Evolutionary conservation across 92 coral and sea anemone genomes (phyloP).

Genomic region (Heteractis magnifica): DNA sequence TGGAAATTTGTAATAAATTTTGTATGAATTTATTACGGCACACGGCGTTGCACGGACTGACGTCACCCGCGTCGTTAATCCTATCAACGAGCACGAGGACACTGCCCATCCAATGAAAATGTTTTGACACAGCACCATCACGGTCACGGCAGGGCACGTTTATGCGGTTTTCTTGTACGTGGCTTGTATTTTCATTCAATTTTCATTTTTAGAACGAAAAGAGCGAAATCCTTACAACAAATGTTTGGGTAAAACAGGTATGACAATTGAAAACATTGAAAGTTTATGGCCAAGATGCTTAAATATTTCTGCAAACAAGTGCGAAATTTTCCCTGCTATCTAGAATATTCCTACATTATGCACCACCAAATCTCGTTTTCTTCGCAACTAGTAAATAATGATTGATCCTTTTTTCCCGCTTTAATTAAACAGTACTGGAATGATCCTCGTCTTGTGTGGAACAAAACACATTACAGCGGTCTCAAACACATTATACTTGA

Average conservation of each 20-base stretch:
- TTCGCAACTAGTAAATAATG: background rate
- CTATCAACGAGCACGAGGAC: no score
- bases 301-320: background rate
- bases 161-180: no score
- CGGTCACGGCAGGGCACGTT: no score
- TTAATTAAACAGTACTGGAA: slow-evolving; percentile 69
- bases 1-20: no score
- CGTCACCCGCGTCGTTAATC: no score
- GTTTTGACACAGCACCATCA: no score
- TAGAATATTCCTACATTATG: no score
- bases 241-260: slow-evolving; percentile 86
- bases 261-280: background rate
- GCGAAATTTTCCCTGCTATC: background rate
- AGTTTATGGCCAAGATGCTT: background rate
- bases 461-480: slow-evolving; percentile 58
- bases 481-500: slow-evolving; percentile 53
- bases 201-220: slow-evolving; percentile 73
- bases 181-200: background rate
- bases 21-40: no score
- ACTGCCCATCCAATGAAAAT: no score
- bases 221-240: slow-evolving; percentile 71
- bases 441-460: slow-evolving; percentile 86
- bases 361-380: no score
- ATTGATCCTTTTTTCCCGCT: background rate
- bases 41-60: no score